Evolutionary conservation across 2,888 invertebrate genomes (phyloP).

Genomic region (Clanis bilineata): DNA sequence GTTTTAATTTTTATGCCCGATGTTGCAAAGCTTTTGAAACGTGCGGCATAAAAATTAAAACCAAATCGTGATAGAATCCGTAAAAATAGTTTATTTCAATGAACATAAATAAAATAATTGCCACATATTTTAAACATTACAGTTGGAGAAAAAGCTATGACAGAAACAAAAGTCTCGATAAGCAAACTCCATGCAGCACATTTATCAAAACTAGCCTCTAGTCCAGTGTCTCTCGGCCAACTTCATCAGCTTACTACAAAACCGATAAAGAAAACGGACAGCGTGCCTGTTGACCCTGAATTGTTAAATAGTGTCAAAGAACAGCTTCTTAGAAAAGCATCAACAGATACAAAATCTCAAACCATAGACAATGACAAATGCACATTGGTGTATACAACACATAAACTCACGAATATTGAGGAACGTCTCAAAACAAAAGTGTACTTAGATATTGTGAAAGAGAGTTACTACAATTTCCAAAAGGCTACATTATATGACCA

Average conservation of each 20-base stretch:
- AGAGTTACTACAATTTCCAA: constrained; percentile 76
- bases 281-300: constrained; percentile 67
- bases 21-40: no score
- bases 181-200: constrained; percentile 85
- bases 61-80: no score
- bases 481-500: constrained; percentile 74
- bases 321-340: constrained; percentile 59
- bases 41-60: no score
- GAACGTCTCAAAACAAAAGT: constrained; percentile 62
- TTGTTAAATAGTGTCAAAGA: constrained; percentile 68
- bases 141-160: constrained; percentile 85
- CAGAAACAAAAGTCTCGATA: constrained; percentile 85
- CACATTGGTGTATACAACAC: constrained; percentile 67
- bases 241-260: constrained; percentile 79
- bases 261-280: constrained; percentile 41
- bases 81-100: no score
- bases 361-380: constrained; percentile 69
- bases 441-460: constrained; percentile 65
- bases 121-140: constrained; percentile 38
- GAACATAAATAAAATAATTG: no score
- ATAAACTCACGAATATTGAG: constrained; percentile 56
- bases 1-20: no score
- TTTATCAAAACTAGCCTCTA: constrained; percentile 84
- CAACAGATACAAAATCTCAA: constrained; percentile 37
- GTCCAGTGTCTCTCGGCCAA: constrained; percentile 81